Evolutionary conservation across 2,797 vertebrate genomes (phyloP).

Genomic region (Pogonophryne albipinna): DNA sequence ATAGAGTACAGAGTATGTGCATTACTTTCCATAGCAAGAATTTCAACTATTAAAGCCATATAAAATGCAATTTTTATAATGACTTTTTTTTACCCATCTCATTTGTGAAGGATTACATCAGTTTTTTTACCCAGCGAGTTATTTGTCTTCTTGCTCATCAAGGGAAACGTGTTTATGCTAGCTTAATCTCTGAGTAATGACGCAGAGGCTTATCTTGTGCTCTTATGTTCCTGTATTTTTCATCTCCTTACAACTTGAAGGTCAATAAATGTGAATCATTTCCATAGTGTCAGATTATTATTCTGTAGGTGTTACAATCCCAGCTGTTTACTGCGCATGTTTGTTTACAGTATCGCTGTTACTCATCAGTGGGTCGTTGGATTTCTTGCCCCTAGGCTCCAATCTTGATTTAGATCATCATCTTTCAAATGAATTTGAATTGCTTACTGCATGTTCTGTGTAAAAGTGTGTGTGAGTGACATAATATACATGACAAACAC

Average conservation of each 20-base stretch:
- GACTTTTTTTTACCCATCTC: background rate
- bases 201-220: conserved; percentile 4
- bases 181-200: conserved; percentile 21
- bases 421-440: background rate
- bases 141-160: conserved; percentile 22
- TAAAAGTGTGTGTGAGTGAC: background rate
- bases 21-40: background rate
- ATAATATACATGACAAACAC: background rate
- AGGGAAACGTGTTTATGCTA: conserved; percentile 8
- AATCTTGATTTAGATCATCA: background rate
- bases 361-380: background rate
- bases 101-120: background rate
- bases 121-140: background rate
- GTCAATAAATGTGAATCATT: conserved; percentile 18
- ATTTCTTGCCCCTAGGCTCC: background rate
- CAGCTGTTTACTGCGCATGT: background rate
- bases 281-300: conserved; percentile 3
- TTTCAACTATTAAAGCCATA: background rate
- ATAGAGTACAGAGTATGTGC: background rate
- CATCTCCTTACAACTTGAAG: conserved; percentile 18
- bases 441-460: background rate
- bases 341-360: background rate
- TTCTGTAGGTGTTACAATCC: conserved; percentile 5
- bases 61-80: conserved; percentile 9
- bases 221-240: conserved; percentile 21